A percentile compares a stretch with the other conserved stretches of the same genome.
These are phyloP conservation scores for Chalcis sispes DNA, from an alignment of 2,888 invertebrate genomes.

Conservation along the genomic window DNA sequence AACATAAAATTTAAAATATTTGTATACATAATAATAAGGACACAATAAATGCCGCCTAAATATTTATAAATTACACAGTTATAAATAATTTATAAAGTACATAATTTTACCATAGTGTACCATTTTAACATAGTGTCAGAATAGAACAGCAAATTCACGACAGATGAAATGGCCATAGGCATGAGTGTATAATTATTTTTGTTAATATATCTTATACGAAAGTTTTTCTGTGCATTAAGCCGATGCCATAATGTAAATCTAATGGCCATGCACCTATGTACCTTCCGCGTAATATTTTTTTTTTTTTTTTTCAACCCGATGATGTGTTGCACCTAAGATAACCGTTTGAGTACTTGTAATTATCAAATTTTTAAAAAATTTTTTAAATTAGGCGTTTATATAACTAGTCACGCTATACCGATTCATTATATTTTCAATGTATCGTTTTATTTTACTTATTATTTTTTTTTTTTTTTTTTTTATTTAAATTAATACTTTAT, in stretches of 20 bases:
- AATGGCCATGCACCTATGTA: constrained; percentile 4
- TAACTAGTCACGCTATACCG: too few species aligned
- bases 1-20: background rate
- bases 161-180: constrained; percentile 11
- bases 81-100: constrained; percentile 23
- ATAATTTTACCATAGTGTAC: constrained; percentile 20
- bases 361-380: too few species aligned
- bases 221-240: background rate
- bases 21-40: constrained; percentile 6
- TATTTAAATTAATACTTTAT: too few species aligned
- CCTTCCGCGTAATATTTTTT: too few species aligned
- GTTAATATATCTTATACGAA: background rate
- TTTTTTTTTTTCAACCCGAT: too few species aligned
- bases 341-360: too few species aligned
- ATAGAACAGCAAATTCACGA: constrained; percentile 1
- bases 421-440: too few species aligned
- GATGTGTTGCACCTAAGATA: too few species aligned
- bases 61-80: constrained; percentile 8
- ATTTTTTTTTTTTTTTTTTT: too few species aligned
- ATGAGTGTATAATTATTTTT: constrained; percentile 14
- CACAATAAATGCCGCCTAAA: constrained; percentile 11
- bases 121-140: constrained; percentile 18
- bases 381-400: too few species aligned
- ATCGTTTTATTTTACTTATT: too few species aligned
- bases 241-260: background rate